Conservation (phyloP, 1,140 invertebrate species). For the Drosophila grimshawi region DNA sequence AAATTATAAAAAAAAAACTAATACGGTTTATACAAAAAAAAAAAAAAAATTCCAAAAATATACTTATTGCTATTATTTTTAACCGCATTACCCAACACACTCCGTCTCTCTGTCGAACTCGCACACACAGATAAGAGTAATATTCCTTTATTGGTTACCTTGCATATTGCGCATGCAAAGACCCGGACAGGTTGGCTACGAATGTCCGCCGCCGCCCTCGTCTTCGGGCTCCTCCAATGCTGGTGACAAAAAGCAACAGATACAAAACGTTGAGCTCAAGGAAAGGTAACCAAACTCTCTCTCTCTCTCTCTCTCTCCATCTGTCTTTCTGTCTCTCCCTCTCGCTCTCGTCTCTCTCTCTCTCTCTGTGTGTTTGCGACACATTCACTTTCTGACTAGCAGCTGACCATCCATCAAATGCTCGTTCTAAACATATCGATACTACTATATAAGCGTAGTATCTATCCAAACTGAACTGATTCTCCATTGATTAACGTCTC, state of each 20-base stretch:
- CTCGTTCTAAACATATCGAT: background rate
- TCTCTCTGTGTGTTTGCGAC: background rate
- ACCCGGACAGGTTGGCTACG: constrained; percentile 88
- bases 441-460: background rate
- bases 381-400: background rate
- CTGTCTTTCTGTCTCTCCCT: background rate
- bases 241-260: constrained; percentile 85
- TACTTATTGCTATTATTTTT: constrained; percentile 80
- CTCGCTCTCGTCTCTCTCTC: background rate
- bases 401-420: constrained; percentile 1
- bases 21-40: constrained; percentile 18
- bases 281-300: constrained; percentile 75
- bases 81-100: constrained; percentile 80
- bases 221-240: constrained; percentile 85
- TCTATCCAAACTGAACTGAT: no score
- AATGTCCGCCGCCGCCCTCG: constrained; percentile 86
- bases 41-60: constrained; percentile 61
- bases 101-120: constrained; percentile 75
- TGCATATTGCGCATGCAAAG: constrained; percentile 97
- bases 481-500: background rate
- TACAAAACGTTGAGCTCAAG: constrained; percentile 84
- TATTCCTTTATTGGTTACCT: constrained; percentile 98
- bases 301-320: background rate
- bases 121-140: constrained; percentile 91
- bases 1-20: constrained; percentile 14